Evolutionary conservation across 2,797 vertebrate species (phyloP), one percentile per base, ranked within the genome.

Genomic region (Xenops minutus): DNA sequence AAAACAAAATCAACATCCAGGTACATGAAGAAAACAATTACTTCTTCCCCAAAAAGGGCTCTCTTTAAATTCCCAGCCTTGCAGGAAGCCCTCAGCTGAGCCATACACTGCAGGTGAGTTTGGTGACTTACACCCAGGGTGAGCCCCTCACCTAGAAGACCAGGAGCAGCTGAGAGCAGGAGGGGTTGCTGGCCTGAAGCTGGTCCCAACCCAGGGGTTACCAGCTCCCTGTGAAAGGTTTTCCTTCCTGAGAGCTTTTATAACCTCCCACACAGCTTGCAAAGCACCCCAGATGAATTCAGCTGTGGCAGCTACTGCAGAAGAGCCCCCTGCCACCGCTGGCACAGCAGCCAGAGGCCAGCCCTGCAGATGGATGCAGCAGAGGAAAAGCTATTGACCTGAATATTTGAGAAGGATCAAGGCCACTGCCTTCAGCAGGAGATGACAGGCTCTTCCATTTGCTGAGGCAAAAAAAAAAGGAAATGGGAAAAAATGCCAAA

Each of bases 381-480:
- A 54, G 66, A 93, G 79, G 43, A 78, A 93, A 91, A 95, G 92
- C 95, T 88, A 84, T 51, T 95, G 95, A 97, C 95, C 95, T 95
- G 92, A 96, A 97, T 96, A 95, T 91, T 95, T 95, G 88, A 92
- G 82, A 91, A 95, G 94, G 94, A 97, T 97, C 94, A 93, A 96
- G 95, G 95, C 95, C 89, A 78, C 62, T 58, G 93, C 72, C 73
- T 96, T 92, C 92, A 78, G 94, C 85, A 80, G 83, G 51, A 92
- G 64, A 88, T 72, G 85, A 94, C 94, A 95, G 43, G 72, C 61
- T 93, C 85, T 36, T 63, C 59, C 64, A 91, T 62, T 78, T 0
- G 0, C 79, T 0, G 9, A 88, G 46, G 49, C 2, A 55, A 37
- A 62, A 41, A 51, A 41, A 54, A 30, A 52, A 27, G 59, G 37